phyloP scores from a whole-genome alignment of 2,113 vertebrate genomes.

The Zootoca vivipara region DNA sequence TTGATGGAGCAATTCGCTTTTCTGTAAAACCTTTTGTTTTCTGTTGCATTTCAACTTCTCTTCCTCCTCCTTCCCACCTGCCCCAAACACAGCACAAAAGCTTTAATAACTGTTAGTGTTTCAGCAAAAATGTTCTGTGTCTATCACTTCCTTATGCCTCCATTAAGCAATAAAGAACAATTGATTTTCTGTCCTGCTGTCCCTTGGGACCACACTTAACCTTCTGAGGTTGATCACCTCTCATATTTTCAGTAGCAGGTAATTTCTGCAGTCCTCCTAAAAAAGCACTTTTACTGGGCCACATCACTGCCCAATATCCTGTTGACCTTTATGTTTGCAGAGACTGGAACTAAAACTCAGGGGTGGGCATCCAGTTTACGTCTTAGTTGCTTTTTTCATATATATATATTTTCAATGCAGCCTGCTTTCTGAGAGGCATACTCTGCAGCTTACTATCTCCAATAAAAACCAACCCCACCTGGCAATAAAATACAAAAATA shows the following conservation, averaged over 20 bases:
- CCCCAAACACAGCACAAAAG: neutral
- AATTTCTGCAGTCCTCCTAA: neutral
- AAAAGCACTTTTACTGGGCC: neutral
- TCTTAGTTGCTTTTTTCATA: neutral
- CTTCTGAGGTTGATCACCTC: neutral
- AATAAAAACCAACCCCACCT: too few species aligned
- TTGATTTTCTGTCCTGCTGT: neutral
- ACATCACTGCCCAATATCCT: neutral
- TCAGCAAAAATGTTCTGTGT: neutral
- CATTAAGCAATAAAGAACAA: neutral
- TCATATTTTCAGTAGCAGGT: accelerated
- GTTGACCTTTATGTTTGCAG: neutral
- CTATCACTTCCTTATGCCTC: neutral
- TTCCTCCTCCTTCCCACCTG: neutral
- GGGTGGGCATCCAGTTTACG: neutral
- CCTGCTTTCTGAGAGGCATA: too few species aligned
- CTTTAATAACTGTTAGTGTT: neutral
- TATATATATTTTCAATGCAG: too few species aligned
- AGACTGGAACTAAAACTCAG: neutral
- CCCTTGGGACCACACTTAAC: neutral
- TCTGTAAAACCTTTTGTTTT: neutral
- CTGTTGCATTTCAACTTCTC: neutral
- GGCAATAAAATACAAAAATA: too few species aligned
- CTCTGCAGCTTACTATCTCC: too few species aligned
- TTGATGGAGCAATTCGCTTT: neutral